Percentiles rank a stretch among this genome's conserved stretches.
Evolutionary conservation across 2,113 vertebrate species (phyloP).

Genomic region (Myodes glareolus): DNA sequence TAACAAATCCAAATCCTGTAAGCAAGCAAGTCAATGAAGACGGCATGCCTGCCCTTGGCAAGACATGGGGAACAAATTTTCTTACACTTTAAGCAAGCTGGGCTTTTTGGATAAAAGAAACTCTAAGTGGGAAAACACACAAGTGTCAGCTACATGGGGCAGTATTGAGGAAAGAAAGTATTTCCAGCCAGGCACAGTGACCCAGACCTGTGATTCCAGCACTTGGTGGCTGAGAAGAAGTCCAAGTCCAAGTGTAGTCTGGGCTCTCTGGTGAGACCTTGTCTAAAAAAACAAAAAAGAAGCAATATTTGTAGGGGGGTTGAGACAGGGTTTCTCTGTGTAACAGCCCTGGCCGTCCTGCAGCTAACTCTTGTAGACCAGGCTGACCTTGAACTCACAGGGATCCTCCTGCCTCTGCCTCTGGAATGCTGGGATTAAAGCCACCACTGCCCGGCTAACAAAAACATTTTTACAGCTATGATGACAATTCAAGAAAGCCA

Average conservation of each 20-base stretch:
- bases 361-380: no score
- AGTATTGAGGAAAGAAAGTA: background rate
- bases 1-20: background rate
- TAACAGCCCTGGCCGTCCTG: no score
- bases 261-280: background rate
- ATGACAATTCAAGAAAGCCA: constrained; percentile 42
- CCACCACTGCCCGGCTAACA: no score
- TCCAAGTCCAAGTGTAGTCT: background rate
- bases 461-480: constrained; percentile 18
- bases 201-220: background rate
- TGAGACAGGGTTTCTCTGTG: no score
- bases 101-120: constrained; percentile 31
- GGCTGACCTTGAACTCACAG: no score
- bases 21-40: background rate
- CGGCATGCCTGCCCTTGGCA: background rate
- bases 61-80: constrained; percentile 10
- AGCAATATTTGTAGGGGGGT: no score
- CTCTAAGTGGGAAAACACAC: background rate
- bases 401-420: no score
- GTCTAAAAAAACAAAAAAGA: background rate
- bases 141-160: background rate
- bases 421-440: no score
- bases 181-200: background rate
- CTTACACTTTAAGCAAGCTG: background rate
- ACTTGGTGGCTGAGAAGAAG: background rate